Evolutionary conservation across 2,888 invertebrate genomes (phyloP), one percentile per base, ranked within the genome.

Genomic region (Pecten maximus): DNA sequence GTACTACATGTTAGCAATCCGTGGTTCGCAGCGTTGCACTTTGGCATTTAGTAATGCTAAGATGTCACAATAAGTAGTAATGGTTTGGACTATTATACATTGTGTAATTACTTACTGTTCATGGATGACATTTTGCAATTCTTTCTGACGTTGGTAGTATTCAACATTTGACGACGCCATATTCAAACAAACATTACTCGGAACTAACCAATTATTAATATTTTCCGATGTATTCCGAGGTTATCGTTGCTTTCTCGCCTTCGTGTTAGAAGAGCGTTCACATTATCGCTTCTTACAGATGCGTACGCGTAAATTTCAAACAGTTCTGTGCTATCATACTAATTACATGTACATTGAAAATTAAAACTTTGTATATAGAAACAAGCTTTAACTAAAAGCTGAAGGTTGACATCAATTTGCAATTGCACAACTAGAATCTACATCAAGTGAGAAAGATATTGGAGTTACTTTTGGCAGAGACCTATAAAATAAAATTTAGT

Each of bases 91-190:
- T 54, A 16, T n/a, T 39, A 10, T 40, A 48, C 48, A 1, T n/a
- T 8, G 35, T 40, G 40, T 19, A n/a, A 10, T 19, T 40, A n/a
- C 91, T 87, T 92, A 96, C 96, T 95, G 95, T 90, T 95, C 94
- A 87, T 95, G 93, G 89, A 95, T 93, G 87, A 92, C 93, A 91
- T 95, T 95, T 91, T 95, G 95, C 54, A 96, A 94, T 91, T 95
- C 94, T 94, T 95, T 96, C 89, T 96, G 95, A 89, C 93, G 94
- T 91, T 95, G 94, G 87, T 96, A 96, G 92, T 95, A 96, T 90
- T 95, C 94, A 12, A 96, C 95, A 93, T 95, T 95, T 12, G 95
- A 93, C 8, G 95, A 94, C 94, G 95, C 95, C 96, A 95, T 96
- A 94, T 95, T 93, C 93, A 93, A 94, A 94, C 93, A 94, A 93